phyloP scores from a whole-genome alignment of 2,797 vertebrate species.

The Oreochromis grahami region DNA sequence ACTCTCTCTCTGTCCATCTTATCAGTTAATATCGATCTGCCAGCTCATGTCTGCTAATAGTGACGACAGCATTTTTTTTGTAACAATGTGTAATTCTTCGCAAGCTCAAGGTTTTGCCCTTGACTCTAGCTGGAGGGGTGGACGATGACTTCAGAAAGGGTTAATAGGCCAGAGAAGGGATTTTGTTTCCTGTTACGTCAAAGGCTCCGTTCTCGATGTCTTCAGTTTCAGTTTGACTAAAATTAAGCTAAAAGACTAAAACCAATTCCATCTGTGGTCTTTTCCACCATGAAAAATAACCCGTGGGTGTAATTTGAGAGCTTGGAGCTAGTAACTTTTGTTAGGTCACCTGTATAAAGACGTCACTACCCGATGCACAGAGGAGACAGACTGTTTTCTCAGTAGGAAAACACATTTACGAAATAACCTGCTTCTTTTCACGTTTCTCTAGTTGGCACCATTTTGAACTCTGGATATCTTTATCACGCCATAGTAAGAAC shows the following conservation, averaged over 20 bases:
- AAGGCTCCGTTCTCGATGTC: not conserved
- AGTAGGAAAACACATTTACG: not conserved
- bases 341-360: conserved; percentile 6
- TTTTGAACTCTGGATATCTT: not conserved
- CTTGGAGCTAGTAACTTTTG: not conserved
- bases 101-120: conserved; percentile 11
- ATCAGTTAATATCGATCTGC: conserved; percentile 54
- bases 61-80: conserved; percentile 4
- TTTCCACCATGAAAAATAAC: not conserved
- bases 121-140: not conserved
- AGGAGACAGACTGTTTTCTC: not conserved
- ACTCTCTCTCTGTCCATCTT: conserved; percentile 12
- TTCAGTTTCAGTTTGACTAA: not conserved
- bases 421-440: not conserved
- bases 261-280: not conserved
- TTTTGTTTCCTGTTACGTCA: not conserved
- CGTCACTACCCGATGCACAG: not conserved
- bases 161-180: not conserved
- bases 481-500: not conserved
- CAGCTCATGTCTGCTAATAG: not conserved
- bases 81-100: not conserved
- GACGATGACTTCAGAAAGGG: not conserved
- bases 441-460: not conserved
- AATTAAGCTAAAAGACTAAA: not conserved
- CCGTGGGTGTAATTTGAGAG: not conserved